Percentiles rank a stretch among this genome's conserved stretches.
Evolutionary conservation across 92 coral and sea anemone species (phyloP).

Genomic region (Virgularia gustaviana): DNA sequence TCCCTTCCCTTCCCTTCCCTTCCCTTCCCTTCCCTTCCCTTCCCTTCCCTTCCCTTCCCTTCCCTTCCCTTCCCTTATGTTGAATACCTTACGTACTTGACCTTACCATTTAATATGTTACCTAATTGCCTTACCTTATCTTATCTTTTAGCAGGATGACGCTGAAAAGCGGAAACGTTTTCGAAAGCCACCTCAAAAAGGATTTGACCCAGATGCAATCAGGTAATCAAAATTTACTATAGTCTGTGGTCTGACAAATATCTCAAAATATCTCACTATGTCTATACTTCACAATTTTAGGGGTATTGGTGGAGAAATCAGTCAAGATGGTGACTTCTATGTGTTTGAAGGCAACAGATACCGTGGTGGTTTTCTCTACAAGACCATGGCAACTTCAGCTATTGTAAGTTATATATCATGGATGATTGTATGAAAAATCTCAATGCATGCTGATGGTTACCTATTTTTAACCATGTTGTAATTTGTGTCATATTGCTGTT

Average conservation of each 20-base stretch:
- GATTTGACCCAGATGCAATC: conserved; percentile 83
- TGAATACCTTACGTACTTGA: too few relatives aligned
- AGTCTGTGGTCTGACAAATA: neutral
- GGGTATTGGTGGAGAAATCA: conserved; percentile 85
- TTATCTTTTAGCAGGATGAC: conserved; percentile 45
- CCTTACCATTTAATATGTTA: too few relatives aligned
- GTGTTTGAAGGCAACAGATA: conserved; percentile 91
- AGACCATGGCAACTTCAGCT: conserved; percentile 95
- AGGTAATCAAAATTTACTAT: too few relatives aligned
- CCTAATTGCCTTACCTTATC: too few relatives aligned
- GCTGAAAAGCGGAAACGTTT: conserved; percentile 78
- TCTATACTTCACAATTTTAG: conserved; percentile 13
- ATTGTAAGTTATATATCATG: conserved; percentile 85
- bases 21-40: too few relatives aligned
- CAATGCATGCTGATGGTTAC: neutral
- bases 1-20: too few relatives aligned
- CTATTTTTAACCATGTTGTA: too few relatives aligned
- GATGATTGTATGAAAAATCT: neutral
- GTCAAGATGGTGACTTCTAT: conserved; percentile 95
- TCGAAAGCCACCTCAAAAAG: conserved; percentile 81
- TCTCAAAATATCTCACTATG: neutral
- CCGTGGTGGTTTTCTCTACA: conserved; percentile 89
- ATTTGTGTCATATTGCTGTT: too few relatives aligned
- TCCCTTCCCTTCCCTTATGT: too few relatives aligned
- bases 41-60: too few relatives aligned